Evolutionary conservation across 2,113 vertebrate genomes (phyloP).

Genomic region (Ailurus styani): DNA sequence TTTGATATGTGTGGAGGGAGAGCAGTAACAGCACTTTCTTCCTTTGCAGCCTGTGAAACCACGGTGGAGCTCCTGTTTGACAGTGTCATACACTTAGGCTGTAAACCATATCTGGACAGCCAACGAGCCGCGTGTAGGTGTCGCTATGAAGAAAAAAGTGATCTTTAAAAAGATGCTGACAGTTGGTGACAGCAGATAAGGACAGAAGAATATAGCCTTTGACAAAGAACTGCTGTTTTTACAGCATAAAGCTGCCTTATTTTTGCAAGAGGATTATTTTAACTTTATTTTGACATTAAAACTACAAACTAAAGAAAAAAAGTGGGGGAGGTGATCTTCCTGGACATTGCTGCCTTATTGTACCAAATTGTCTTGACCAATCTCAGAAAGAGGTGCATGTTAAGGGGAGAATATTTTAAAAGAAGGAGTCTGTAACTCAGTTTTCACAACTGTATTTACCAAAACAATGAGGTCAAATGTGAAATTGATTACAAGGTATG

Average conservation of each 20-base stretch:
- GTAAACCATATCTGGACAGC: slow-evolving; percentile 97
- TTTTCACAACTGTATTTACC: neutral
- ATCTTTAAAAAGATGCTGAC: slow-evolving; percentile 82
- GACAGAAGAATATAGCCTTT: neutral
- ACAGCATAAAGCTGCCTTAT: neutral
- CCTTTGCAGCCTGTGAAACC: slow-evolving; percentile 90
- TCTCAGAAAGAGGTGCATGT: neutral
- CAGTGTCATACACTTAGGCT: slow-evolving; percentile 94
- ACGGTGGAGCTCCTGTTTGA: slow-evolving; percentile 93
- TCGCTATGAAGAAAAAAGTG: slow-evolving; percentile 88
- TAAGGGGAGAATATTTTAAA: neutral
- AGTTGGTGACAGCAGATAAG: neutral
- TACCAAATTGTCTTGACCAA: neutral
- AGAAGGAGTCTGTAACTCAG: neutral
- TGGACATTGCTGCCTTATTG: neutral
- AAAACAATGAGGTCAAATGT: neutral
- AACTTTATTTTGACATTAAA: slow-evolving; percentile 24
- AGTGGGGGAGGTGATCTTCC: neutral
- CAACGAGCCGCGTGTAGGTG: slow-evolving; percentile 93
- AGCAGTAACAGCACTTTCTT: neutral
- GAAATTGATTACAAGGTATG: neutral
- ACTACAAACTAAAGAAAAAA: neutral
- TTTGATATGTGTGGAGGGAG: neutral
- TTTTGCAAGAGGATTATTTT: neutral
- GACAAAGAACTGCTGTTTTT: neutral